A percentile compares a stretch with the other conserved stretches of the same genome.
phyloP scores from a whole-genome alignment of 1,140 invertebrate genomes.

The Bombus soroeensis region DNA sequence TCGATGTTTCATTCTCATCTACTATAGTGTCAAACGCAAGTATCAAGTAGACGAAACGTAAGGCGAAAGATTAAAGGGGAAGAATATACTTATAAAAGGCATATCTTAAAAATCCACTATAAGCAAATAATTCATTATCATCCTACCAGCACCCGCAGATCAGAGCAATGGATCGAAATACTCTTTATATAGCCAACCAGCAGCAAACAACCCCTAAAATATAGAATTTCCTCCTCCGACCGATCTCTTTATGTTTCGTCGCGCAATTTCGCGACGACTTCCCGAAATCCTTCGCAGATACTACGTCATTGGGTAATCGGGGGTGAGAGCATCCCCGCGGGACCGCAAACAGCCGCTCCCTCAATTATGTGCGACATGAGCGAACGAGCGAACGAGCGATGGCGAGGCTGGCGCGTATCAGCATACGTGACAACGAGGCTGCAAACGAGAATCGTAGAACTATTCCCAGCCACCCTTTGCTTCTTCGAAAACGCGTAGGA shows the following conservation, averaged over 20 bases:
- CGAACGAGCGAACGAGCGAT: constrained; percentile 7
- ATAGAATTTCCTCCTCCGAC: neutral
- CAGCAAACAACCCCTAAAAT: neutral
- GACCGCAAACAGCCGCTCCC: constrained; percentile 71
- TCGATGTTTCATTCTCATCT: too few relatives aligned
- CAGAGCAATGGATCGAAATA: neutral
- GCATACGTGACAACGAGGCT: constrained; percentile 63
- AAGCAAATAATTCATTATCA: too few relatives aligned
- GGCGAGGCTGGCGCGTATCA: constrained; percentile 47
- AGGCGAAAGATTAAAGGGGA: too few relatives aligned
- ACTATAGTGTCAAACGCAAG: too few relatives aligned
- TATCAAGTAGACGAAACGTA: too few relatives aligned
- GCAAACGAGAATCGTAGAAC: constrained; percentile 28
- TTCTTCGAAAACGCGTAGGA: constrained; percentile 8
- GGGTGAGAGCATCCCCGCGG: constrained; percentile 62
- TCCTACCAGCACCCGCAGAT: too few relatives aligned
- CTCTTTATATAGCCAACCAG: neutral
- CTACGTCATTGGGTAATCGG: constrained; percentile 39
- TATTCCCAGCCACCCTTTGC: constrained; percentile 21
- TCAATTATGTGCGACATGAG: constrained; percentile 70
- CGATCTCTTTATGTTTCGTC: neutral
- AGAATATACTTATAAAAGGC: too few relatives aligned
- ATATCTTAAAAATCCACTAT: too few relatives aligned
- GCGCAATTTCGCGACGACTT: constrained; percentile 17
- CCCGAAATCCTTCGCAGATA: constrained; percentile 35